Base-by-base conservation (phyloP, 92 coral and sea anemone species). In the Paragorgia papillata region DNA sequence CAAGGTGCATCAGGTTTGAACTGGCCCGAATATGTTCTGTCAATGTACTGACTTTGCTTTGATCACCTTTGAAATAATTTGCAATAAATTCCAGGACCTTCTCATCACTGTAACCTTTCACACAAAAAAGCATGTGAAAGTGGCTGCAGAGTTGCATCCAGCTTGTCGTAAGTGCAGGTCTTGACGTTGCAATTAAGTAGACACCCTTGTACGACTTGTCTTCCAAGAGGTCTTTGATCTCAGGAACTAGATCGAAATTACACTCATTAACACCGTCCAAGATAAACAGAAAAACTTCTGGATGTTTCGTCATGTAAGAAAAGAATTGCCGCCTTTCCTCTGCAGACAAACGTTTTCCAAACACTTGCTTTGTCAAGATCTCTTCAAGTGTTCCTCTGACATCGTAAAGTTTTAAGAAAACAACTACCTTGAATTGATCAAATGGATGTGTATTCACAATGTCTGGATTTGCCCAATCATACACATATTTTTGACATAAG, bases 261-360 rank as follows among this genome's bases (percentile, higher is more conserved):
- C 63, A 53, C 27, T 71, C 78, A 25, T 21, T 48, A 5, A 71
- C 51, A 1, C 78, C 78, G 30, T 71, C 78, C 78, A 71, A 53
- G 9, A 71, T 26, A 21, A 71, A 51, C 1, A 71, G 43, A 33
- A 71, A 53, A 9, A 26, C 63, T 18, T 34, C 25, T 19, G 78
- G 78, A 35, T 33, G 30, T 21, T 55, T 22, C 32, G 32, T 53
- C 78, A 71, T 71, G 50, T 54, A 71, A 25, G 22, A 24, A 19
- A 31, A 31, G 34, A 51, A 71, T 64, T 17, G 21, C 12, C 3
- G n/a, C 49, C 33, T 30, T 55, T 71, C 63, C 7, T 71, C 64
- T 6, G 30, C 18, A 3, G 48, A 12, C 31, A 71, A 24, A 8
- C 78, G 63, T 7, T 9, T n/a, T 7, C 51, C n/a, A 31, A 71